Conservation (phyloP, 2,888 invertebrate genomes). For the Chrysolina oricalcia region DNA sequence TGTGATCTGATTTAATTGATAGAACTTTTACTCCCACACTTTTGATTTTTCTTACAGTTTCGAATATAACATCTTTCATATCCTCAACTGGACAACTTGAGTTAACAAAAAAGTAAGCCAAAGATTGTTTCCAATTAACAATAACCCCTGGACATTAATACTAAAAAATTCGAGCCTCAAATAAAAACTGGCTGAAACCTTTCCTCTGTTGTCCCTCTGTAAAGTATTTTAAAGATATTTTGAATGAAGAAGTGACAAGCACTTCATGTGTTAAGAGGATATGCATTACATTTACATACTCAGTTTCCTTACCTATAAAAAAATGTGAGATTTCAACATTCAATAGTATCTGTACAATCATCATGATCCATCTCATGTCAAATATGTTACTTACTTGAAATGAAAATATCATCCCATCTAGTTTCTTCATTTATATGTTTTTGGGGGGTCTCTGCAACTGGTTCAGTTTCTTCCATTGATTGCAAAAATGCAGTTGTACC, state of each 20-base stretch:
- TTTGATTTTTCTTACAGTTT: slow-evolving; percentile 37
- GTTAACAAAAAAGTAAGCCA: slow-evolving; percentile 48
- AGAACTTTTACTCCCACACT: slow-evolving; percentile 45
- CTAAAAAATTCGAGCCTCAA: slow-evolving; percentile 28
- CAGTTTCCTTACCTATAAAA: too few relatives aligned
- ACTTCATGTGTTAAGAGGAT: too few relatives aligned
- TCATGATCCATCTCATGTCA: too few relatives aligned
- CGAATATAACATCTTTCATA: slow-evolving; percentile 48
- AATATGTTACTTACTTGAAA: neutral
- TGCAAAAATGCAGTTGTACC: neutral
- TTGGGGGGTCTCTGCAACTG: neutral
- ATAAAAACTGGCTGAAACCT: slow-evolving; percentile 19
- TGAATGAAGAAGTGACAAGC: too few relatives aligned
- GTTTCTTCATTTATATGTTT: neutral
- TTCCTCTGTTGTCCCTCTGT: slow-evolving; percentile 7
- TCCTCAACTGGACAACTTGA: slow-evolving; percentile 31
- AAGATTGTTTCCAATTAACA: slow-evolving; percentile 42
- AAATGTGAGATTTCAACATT: neutral
- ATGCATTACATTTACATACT: too few relatives aligned
- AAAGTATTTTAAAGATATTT: neutral
- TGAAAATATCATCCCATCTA: neutral
- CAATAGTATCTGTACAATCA: neutral
- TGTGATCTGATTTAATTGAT: slow-evolving; percentile 45
- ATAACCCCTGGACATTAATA: slow-evolving; percentile 34
- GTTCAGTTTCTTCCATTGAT: neutral